Conservation (phyloP, 2,797 vertebrate species). For the Anableps anableps region DNA sequence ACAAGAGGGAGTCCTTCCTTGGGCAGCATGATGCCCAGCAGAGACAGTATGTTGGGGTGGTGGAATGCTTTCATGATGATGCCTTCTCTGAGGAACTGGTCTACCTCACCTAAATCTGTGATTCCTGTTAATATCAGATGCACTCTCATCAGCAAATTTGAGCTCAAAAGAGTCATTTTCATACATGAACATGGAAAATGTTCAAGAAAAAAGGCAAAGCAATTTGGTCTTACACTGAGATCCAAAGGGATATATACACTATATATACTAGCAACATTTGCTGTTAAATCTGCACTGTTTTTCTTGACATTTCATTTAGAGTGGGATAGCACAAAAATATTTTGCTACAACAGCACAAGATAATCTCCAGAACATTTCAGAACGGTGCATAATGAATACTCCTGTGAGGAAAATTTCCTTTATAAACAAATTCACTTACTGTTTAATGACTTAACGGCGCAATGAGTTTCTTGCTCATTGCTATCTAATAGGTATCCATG, state of each 20-base stretch:
- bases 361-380: background rate
- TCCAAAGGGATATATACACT: background rate
- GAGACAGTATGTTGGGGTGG: slow-evolving; percentile 90
- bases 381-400: background rate
- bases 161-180: background rate
- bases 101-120: slow-evolving; percentile 90
- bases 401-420: background rate
- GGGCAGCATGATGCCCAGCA: slow-evolving; percentile 92
- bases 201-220: background rate
- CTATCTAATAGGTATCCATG: slow-evolving; percentile 88
- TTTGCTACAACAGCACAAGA: background rate
- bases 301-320: background rate
- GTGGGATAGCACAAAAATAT: background rate
- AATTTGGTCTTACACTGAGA: background rate
- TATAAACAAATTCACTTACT: slow-evolving; percentile 78
- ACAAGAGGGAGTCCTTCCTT: slow-evolving; percentile 90
- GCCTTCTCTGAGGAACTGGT: slow-evolving; percentile 94
- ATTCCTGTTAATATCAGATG: slow-evolving; percentile 82
- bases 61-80: slow-evolving; percentile 96
- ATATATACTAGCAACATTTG: background rate
- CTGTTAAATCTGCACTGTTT: background rate
- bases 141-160: background rate
- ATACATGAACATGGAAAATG: background rate
- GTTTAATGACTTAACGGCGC: slow-evolving; percentile 91
- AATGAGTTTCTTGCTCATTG: slow-evolving; percentile 84